Percentiles rank a stretch among this genome's conserved stretches.
Conservation (phyloP, 2,888 invertebrate species). For the Scaptomyza flava region DNA sequence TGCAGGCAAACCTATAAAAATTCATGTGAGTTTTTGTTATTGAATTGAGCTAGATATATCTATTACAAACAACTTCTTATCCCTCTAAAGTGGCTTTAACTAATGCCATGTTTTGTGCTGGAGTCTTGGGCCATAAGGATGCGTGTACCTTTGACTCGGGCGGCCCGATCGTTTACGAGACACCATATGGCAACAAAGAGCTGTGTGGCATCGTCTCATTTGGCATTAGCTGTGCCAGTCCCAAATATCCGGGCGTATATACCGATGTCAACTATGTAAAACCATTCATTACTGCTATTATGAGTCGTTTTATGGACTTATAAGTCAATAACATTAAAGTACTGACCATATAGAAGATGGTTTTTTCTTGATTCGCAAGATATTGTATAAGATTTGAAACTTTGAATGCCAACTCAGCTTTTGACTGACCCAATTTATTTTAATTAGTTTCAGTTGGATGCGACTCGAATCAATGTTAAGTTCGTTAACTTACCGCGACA, state of each 20-base stretch:
- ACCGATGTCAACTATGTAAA: constrained; percentile 85
- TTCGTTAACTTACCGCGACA: constrained; percentile 1
- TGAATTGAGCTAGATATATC: neutral
- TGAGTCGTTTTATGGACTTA: too few species aligned
- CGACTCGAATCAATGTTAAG: neutral
- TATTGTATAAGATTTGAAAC: too few species aligned
- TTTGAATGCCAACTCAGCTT: too few species aligned
- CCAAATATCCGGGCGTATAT: constrained; percentile 91
- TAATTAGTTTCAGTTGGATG: neutral
- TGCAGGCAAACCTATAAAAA: constrained; percentile 36
- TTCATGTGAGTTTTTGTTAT: constrained; percentile 27
- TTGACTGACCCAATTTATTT: neutral
- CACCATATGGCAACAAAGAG: neutral
- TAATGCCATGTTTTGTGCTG: constrained; percentile 74
- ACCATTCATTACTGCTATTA: constrained; percentile 50
- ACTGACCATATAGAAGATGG: neutral
- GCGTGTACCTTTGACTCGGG: constrained; percentile 80
- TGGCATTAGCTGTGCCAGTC: constrained; percentile 79
- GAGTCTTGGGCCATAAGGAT: constrained; percentile 55
- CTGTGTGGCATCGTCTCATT: constrained; percentile 88
- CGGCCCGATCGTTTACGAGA: constrained; percentile 63
- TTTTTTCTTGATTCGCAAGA: too few species aligned
- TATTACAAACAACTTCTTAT: neutral
- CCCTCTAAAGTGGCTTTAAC: constrained; percentile 26
- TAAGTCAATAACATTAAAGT: neutral